A percentile compares a stretch with the other conserved stretches of the same genome.
Evolutionary conservation across 2,113 vertebrate species (phyloP).

Genomic region (Tichodroma muraria): DNA sequence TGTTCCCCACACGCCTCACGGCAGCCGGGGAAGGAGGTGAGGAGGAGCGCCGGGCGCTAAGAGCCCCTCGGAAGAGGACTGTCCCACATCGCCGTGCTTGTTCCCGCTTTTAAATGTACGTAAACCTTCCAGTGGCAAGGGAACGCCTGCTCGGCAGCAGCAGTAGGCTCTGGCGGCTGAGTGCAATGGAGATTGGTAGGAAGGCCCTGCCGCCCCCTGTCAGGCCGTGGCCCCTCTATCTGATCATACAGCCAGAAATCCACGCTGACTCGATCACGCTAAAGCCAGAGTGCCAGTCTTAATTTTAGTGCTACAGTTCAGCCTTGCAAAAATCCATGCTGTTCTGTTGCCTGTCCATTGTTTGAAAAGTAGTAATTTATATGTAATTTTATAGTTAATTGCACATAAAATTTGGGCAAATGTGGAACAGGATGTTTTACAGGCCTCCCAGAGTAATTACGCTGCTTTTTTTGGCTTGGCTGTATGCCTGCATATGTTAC

Average conservation of each 20-base stretch:
- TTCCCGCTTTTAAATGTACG: fast-evolving
- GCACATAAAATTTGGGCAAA: not conserved
- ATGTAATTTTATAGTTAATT: not conserved
- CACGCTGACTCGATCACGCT: not conserved
- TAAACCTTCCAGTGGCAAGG: not conserved
- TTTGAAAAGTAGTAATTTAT: slow-evolving; percentile 4
- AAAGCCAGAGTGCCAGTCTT: not conserved
- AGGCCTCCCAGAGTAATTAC: not conserved
- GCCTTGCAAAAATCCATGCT: not conserved
- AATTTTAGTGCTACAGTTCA: not conserved
- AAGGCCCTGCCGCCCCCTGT: not conserved
- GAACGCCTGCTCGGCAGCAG: not conserved
- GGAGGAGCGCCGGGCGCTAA: fast-evolving
- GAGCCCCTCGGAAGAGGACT: fast-evolving
- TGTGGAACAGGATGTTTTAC: not conserved
- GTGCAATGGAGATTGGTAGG: not conserved
- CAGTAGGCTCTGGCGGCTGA: fast-evolving
- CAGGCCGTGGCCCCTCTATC: not conserved
- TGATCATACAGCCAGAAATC: not conserved
- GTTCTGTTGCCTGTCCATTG: not conserved
- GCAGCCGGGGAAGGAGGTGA: not conserved
- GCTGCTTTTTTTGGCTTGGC: not conserved
- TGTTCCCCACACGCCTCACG: fast-evolving
- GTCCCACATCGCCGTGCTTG: not conserved
- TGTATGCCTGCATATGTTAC: not conserved